Conservation (phyloP, 2,888 invertebrate species). For the Rhopalosiphum nymphaeae region DNA sequence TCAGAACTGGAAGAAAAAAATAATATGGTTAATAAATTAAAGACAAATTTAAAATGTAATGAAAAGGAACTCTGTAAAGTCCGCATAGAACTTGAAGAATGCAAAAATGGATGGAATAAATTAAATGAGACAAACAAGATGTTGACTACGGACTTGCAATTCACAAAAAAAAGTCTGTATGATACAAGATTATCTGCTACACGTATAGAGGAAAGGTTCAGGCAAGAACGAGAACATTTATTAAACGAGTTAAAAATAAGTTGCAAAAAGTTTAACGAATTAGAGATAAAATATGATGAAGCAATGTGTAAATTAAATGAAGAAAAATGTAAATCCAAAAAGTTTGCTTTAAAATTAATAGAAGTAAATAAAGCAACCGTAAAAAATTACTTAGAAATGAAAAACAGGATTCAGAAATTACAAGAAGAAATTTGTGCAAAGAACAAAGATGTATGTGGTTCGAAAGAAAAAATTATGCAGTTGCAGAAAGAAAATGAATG, state of each 20-base stretch:
- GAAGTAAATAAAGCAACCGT: not conserved
- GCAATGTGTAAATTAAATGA: not conserved
- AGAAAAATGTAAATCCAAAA: not conserved
- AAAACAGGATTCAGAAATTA: not conserved
- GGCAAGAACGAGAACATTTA: not conserved
- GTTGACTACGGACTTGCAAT: not conserved
- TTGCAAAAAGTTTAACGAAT: not conserved
- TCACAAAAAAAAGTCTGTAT: not conserved
- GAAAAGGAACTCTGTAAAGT: constrained; percentile 9
- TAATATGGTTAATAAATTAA: not conserved
- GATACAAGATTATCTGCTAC: not conserved
- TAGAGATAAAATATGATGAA: not conserved
- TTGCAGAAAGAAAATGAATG: not conserved
- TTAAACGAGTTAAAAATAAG: not conserved
- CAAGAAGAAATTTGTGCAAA: not conserved
- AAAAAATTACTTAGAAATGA: not conserved
- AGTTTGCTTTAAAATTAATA: not conserved
- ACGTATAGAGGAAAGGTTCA: not conserved
- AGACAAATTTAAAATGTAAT: not conserved
- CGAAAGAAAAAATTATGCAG: not conserved
- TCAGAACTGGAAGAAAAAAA: not conserved
- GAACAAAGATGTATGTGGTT: not conserved
- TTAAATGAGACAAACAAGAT: not conserved
- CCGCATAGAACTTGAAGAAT: not conserved
- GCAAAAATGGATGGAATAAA: not conserved